Base-by-base conservation (phyloP, 1,140 invertebrate genomes). In the Drosophila teissieri region DNA sequence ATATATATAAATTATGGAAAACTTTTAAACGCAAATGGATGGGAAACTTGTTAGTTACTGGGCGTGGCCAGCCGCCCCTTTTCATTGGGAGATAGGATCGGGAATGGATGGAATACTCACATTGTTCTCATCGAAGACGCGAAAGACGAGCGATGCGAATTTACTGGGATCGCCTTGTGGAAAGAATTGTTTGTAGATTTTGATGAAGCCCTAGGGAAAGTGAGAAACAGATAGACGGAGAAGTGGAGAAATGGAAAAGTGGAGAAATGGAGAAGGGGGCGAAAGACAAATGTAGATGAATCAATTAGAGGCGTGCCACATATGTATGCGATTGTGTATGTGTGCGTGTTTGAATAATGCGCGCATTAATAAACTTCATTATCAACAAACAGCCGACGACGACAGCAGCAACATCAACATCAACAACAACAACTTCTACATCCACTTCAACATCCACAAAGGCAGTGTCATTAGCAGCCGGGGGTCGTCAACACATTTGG, bases 141-240 rank as follows among this genome's bases (percentile, higher is more conserved):
- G 96, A 94, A 99, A 99, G 24, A 99, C 98, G 80, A 99, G 95
- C 27, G 97, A 96, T 17, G 98, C 98, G 93, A 99, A 99, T 94
- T 99, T 99, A 80, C 97, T 98, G 19, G 98, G 98, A 94, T 99
- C 98, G 78, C 98, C 98, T 95, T 99, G 97, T 54, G 98, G 98
- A 93, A 99, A 99, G 94, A 99, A 99, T 93, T 99, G 98, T 94
- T 98, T 98, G 94, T 99, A 99, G 92, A 99, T 99, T 94, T 98
- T 98, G 92, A 99, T 98, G 94, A 99, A 99, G 63, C 98, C 98
- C 98, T 99, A 12, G 1, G 24, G 22, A 39, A 8, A 40, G 17
- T 2, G 5, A 52, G 11, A 45, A 61, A 75, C 31, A 57, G 31
- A 37, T 7, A 53, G 12, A 36, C 10, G 19, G 34, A n/a, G 22